Conservation (phyloP, 2,888 invertebrate genomes). For the Maniola hyperantus region DNA sequence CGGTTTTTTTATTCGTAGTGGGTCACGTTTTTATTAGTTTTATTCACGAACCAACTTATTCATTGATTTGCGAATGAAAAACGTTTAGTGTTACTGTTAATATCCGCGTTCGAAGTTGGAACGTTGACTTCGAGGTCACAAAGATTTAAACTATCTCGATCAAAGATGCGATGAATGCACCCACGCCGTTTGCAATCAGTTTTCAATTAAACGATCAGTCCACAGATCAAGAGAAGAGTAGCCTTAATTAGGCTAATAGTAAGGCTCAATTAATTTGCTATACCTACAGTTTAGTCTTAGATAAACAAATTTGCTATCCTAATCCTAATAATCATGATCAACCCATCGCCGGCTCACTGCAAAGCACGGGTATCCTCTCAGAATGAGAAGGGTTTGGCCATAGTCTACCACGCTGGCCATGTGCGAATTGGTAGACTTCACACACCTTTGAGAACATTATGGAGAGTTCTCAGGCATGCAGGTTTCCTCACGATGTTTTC, state of each 20-base stretch:
- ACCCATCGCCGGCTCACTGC: no score
- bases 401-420: no score
- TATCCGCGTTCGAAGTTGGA: constrained; percentile 35
- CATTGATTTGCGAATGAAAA: constrained; percentile 27
- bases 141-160: constrained; percentile 35
- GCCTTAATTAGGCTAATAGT: constrained; percentile 1
- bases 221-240: constrained; percentile 11
- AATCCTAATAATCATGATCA: no score
- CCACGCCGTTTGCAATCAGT: constrained; percentile 33
- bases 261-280: constrained; percentile 8
- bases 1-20: background rate
- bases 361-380: no score
- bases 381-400: no score
- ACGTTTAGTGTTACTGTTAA: constrained; percentile 28
- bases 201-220: constrained; percentile 27
- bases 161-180: constrained; percentile 35
- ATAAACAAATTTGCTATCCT: background rate
- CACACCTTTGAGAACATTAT: no score
- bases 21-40: constrained; percentile 22
- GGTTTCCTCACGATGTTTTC: no score
- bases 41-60: constrained; percentile 15
- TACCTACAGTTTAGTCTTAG: background rate
- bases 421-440: no score
- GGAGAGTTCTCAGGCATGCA: no score
- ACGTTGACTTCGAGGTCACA: constrained; percentile 37